Evolutionary conservation across 2,888 invertebrate genomes (phyloP), one percentile per base, ranked within the genome.

Genomic region (Deroplatys truncata): DNA sequence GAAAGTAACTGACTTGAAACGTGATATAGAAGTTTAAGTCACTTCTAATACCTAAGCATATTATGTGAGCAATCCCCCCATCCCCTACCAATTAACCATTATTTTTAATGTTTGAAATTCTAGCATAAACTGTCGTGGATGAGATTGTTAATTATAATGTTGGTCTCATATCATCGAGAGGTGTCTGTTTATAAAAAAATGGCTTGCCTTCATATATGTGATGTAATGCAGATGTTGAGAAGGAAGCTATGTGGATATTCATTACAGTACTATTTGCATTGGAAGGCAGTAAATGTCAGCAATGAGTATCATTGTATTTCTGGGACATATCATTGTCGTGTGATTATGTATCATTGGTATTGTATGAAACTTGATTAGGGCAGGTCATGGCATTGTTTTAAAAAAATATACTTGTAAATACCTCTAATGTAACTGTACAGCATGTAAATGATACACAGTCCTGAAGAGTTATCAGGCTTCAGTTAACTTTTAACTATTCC

Each of bases 311-410:
- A 86, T 86, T 86, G 86, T 72, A 84, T 82, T 89, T 88, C 84
- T 43, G 56, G 84, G 86, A 90, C 90, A 90, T 90, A 90, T 90
- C 90, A 90, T 86, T 90, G 90, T 88, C 84, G 87, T 89, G 90
- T 88, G 89, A 89, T 86, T 89, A 86, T 87, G 84, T 89, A 89
- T 84, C 86, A 85, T 89, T 89, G 89, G 86, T 89, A 85, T 89
- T 89, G 89, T 89, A 86, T 86, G 86, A 89, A 89, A 85, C 82
- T 86, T 85, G 72, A 72, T 31, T 89, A 89, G 86, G 49, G 25
- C 28, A 84, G 86, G 49, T 43, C 28, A 84, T 49, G 43, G 29
- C 86, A 84, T 84, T 86, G 29, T 84, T 31, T 84, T 84, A 84
- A 84, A 43, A 56, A 43, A 29, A 43, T 20, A 49, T 88, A 84